Base-by-base conservation (phyloP, 2,888 invertebrate species). In the Cataglyphis albicans region DNA sequence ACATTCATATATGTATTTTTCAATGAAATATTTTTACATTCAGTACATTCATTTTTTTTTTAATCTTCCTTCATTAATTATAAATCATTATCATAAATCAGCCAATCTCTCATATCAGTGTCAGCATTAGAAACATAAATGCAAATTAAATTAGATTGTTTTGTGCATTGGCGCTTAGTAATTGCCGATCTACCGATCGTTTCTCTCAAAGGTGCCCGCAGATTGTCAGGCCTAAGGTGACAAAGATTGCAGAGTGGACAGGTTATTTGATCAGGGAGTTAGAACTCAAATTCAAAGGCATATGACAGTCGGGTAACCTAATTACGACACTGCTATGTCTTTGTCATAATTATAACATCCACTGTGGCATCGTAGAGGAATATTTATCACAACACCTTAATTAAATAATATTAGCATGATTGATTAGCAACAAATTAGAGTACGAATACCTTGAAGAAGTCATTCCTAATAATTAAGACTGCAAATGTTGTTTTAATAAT, bases 191-290 rank as follows among this genome's bases (percentile, higher is more conserved):
- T 44, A 73, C 41, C 87, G 76, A 83, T 25, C 81, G 48, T 82
- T 88, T 84, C 87, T 85, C 81, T 70, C 81, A 81, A 59, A 59
- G 73, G 75, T 68, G 61, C 64, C 21, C 59, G 32, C 44, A 78
- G 44, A 72, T 61, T 80, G 78, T 72, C 72, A 80, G 29, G 38
- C 76, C 38, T 67, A 52, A 67, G 59, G 41, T 80, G 48, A 72
- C 72, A 80, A 80, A 72, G 78, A 70, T 78, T 78, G 21, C 57
- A 68, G 7, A 1, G 44, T 72, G 72, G 25, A 59, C 44, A 41
- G 72, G 59, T 80, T 80, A 80, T 61, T 80, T 72, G 21, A 72
- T 80, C 78, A 80, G 72, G 12, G 78, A 80, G 12, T 72, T 70
- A 44, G 44, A 61, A 25, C 59, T 72, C 59, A 44, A 59, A 18